Conservation (phyloP, 2,888 invertebrate genomes). For the Polia nebulosa region DNA sequence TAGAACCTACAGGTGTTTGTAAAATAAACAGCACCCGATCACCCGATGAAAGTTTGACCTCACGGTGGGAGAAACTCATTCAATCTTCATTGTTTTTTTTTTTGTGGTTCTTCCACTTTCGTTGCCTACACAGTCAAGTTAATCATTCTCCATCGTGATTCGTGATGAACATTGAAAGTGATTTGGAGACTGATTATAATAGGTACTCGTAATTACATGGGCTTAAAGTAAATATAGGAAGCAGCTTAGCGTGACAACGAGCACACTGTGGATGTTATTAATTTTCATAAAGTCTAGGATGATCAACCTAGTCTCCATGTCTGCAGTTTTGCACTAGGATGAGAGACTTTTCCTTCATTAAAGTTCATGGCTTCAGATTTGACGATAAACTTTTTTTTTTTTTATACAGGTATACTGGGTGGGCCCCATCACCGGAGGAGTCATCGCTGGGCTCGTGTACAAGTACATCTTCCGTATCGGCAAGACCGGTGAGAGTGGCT, state of each 20-base stretch:
- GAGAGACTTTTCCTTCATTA: background rate
- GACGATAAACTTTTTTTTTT: slow-evolving; percentile 10
- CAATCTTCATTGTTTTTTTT: slow-evolving; percentile 12
- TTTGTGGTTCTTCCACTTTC: background rate
- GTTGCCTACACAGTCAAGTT: background rate
- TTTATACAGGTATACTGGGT: slow-evolving; percentile 95
- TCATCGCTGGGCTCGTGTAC: slow-evolving; percentile 94
- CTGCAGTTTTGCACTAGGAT: background rate
- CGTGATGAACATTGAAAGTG: too few relatives aligned
- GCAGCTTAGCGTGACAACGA: too few relatives aligned
- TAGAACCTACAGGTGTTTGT: background rate
- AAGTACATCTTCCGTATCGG: slow-evolving; percentile 93
- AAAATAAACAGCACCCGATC: slow-evolving; percentile 19
- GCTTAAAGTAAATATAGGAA: too few relatives aligned
- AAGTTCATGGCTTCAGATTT: background rate
- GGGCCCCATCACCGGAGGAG: slow-evolving; percentile 95
- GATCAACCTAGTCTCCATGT: background rate
- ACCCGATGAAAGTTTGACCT: slow-evolving; percentile 22
- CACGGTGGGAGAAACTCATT: slow-evolving; percentile 24
- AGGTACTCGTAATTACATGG: too few relatives aligned
- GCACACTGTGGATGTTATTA: too few relatives aligned
- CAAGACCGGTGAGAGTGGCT: slow-evolving; percentile 93
- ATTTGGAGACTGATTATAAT: background rate
- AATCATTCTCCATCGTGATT: background rate
- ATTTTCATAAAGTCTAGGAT: too few relatives aligned